phyloP scores from a whole-genome alignment of 2,888 invertebrate species.

The Coleophora deauratella region DNA sequence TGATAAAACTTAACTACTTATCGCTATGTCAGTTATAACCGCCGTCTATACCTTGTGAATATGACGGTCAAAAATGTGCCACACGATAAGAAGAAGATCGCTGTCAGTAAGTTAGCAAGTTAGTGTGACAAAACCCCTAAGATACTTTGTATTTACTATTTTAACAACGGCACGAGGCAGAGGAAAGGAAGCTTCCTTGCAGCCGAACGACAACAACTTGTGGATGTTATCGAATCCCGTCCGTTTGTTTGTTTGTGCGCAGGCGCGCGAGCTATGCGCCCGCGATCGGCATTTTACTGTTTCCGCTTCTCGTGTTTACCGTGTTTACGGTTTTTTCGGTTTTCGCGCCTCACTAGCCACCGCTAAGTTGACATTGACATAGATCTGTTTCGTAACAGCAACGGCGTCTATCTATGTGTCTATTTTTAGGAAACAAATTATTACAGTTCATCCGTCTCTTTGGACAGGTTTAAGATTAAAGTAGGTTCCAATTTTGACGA shows the following conservation, averaged over 20 bases:
- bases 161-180: constrained; percentile 12
- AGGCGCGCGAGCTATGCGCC: constrained; percentile 32
- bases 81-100: no score
- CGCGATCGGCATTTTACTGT: constrained; percentile 27
- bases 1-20: no score
- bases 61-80: no score
- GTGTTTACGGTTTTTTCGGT: constrained; percentile 8
- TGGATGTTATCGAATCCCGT: constrained; percentile 20
- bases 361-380: constrained; percentile 45
- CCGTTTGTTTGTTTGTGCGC: constrained; percentile 29
- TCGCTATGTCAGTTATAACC: no score
- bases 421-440: constrained; percentile 9
- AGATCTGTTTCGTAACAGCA: constrained; percentile 46
- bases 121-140: no score
- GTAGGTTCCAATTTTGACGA: no score
- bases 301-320: constrained; percentile 23
- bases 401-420: constrained; percentile 22
- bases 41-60: no score
- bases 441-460: neutral
- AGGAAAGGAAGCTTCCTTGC: constrained; percentile 21
- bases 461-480: no score
- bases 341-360: constrained; percentile 1
- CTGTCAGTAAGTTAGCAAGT: no score
- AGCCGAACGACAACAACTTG: constrained; percentile 18
- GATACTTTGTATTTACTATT: no score